These are phyloP conservation scores for Xiphophorus maculatus DNA, from an alignment of 2,113 vertebrate genomes.

Conservation along the genomic window DNA sequence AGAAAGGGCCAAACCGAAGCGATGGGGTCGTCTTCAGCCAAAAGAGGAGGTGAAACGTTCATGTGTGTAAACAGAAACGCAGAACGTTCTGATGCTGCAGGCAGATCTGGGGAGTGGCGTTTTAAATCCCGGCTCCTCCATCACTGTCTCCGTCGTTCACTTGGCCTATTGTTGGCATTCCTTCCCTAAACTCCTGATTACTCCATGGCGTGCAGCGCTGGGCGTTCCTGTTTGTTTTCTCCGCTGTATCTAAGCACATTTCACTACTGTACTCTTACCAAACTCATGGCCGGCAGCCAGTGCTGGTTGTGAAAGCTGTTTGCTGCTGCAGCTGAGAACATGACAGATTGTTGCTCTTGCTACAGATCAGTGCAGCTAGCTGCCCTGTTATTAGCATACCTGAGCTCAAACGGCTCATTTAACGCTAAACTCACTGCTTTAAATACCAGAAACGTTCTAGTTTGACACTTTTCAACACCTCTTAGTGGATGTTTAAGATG, in stretches of 20 bases:
- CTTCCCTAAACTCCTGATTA: slow-evolving; percentile 71
- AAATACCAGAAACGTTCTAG: not conserved
- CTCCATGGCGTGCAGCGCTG: slow-evolving; percentile 66
- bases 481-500: not conserved
- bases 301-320: slow-evolving; percentile 32
- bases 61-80: not conserved
- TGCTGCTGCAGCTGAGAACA: slow-evolving; percentile 11
- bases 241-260: slow-evolving; percentile 72
- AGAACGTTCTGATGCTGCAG: slow-evolving; percentile 8
- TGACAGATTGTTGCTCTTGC: slow-evolving; percentile 22
- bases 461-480: not conserved
- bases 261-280: slow-evolving; percentile 54
- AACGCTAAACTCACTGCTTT: slow-evolving; percentile 8
- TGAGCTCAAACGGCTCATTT: slow-evolving; percentile 5
- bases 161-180: slow-evolving; percentile 74
- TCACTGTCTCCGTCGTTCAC: slow-evolving; percentile 29
- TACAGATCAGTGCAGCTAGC: slow-evolving; percentile 3
- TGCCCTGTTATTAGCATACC: not conserved
- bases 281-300: slow-evolving; percentile 48
- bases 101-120: slow-evolving; percentile 1
- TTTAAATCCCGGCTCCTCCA: slow-evolving; percentile 12
- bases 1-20: slow-evolving; percentile 8
- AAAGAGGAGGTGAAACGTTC: not conserved
- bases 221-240: slow-evolving; percentile 77
- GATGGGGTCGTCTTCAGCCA: not conserved